Conservation (phyloP, 2,797 vertebrate genomes). For the Catharus ustulatus region DNA sequence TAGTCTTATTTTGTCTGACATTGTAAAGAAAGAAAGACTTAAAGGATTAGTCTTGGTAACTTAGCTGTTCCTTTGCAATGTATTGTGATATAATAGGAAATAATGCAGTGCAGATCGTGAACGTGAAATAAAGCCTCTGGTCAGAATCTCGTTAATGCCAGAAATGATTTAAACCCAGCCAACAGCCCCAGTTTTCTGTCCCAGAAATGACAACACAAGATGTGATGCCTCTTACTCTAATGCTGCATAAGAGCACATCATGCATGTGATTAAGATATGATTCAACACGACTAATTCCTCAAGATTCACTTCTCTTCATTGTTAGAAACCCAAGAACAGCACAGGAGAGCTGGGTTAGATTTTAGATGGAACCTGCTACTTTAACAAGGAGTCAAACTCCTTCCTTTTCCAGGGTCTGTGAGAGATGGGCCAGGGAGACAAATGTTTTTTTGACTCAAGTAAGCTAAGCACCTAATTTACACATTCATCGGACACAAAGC, state of each 20-base stretch:
- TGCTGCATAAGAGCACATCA: neutral
- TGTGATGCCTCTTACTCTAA: conserved; percentile 18
- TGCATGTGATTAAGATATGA: conserved; percentile 7
- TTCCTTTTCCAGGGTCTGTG: neutral
- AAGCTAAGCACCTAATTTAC: conserved; percentile 11
- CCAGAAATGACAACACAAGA: conserved; percentile 58
- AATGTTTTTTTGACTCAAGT: neutral
- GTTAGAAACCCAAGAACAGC: conserved; percentile 8
- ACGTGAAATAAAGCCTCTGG: conserved; percentile 55
- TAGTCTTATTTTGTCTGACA: conserved; percentile 55
- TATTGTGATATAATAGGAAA: conserved; percentile 39
- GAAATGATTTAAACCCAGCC: conserved; percentile 21
- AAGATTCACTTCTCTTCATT: conserved; percentile 17
- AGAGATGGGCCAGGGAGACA: neutral
- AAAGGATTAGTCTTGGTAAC: conserved; percentile 65
- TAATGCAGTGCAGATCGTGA: conserved; percentile 20
- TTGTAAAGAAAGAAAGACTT: conserved; percentile 53
- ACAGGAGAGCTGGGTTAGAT: neutral
- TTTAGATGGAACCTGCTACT: neutral
- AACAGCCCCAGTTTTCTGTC: conserved; percentile 39
- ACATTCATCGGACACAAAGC: conserved; percentile 41
- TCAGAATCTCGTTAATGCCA: conserved; percentile 57
- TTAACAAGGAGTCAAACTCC: neutral
- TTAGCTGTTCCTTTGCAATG: neutral
- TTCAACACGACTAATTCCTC: conserved; percentile 5